Evolutionary conservation across 2,888 invertebrate genomes (phyloP).

Genomic region (Linnaemya tessellans): DNA sequence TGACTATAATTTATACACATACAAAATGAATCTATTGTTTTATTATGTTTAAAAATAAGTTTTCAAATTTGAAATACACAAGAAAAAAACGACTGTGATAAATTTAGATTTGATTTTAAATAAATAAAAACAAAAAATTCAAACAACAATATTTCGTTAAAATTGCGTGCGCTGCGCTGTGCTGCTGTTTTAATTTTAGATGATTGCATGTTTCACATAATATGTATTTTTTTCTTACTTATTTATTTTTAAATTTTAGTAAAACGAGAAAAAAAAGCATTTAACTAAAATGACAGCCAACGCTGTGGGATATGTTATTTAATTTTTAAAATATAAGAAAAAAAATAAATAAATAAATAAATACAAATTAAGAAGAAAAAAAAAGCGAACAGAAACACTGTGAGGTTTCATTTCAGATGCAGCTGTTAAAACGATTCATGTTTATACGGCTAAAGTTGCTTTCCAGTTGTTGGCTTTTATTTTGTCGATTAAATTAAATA

Average conservation of each 20-base stretch:
- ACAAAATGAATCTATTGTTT: slow-evolving; percentile 44
- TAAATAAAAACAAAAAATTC: slow-evolving; percentile 13
- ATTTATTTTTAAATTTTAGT: slow-evolving; percentile 52
- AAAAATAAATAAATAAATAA: background rate
- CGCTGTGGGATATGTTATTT: slow-evolving; percentile 72
- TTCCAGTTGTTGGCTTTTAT: slow-evolving; percentile 49
- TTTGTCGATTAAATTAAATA: slow-evolving; percentile 29
- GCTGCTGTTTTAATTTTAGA: slow-evolving; percentile 66
- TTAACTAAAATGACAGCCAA: slow-evolving; percentile 70
- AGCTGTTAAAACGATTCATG: slow-evolving; percentile 69
- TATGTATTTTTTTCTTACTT: slow-evolving; percentile 47
- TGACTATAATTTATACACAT: slow-evolving; percentile 45
- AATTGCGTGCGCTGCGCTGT: slow-evolving; percentile 67
- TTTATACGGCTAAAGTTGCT: slow-evolving; percentile 51
- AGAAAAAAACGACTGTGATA: slow-evolving; percentile 17
- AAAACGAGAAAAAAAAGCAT: slow-evolving; percentile 46
- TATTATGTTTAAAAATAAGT: slow-evolving; percentile 5
- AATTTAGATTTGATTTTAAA: slow-evolving; percentile 33
- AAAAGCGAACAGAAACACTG: slow-evolving; percentile 39
- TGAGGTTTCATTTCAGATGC: slow-evolving; percentile 49
- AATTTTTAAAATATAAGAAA: slow-evolving; percentile 63
- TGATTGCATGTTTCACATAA: slow-evolving; percentile 70
- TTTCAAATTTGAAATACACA: background rate
- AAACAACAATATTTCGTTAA: slow-evolving; percentile 53
- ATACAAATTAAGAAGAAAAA: background rate